Percentiles rank a stretch among this genome's conserved stretches.
Conservation (phyloP, 2,797 vertebrate genomes). For the Triplophysa yarkandensis region DNA sequence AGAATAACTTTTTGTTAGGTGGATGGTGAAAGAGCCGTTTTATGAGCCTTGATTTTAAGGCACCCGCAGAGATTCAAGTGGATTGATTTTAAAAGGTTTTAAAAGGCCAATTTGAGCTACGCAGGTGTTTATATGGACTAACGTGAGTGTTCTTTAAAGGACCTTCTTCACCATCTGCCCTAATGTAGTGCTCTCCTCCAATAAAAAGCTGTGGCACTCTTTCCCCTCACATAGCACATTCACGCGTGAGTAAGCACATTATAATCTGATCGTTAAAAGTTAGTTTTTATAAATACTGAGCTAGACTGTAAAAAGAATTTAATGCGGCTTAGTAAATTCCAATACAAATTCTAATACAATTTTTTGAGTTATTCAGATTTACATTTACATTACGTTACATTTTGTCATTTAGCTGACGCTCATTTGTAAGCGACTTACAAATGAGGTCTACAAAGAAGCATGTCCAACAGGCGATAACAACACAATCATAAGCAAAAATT, state of each 20-base stretch:
- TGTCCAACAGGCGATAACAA: too few species aligned
- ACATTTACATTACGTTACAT: too few species aligned
- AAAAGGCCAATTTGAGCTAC: slow-evolving; percentile 23
- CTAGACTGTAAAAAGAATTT: too few species aligned
- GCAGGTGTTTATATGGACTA: slow-evolving; percentile 41
- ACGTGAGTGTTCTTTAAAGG: slow-evolving; percentile 53
- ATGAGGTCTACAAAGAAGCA: too few species aligned
- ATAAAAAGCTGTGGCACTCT: slow-evolving; percentile 25
- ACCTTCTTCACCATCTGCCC: slow-evolving; percentile 36
- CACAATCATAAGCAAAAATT: too few species aligned
- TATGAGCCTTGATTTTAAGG: slow-evolving; percentile 6
- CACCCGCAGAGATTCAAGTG: slow-evolving; percentile 6
- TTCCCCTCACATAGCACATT: slow-evolving; percentile 8
- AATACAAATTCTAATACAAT: too few species aligned
- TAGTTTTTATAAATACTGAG: slow-evolving; percentile 11
- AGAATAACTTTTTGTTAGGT: neutral
- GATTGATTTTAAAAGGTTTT: slow-evolving; percentile 40
- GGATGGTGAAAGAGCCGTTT: neutral
- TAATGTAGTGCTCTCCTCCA: slow-evolving; percentile 58
- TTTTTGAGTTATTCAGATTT: too few species aligned
- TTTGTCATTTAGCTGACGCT: too few species aligned
- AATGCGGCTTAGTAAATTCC: too few species aligned
- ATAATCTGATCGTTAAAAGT: neutral
- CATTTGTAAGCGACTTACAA: too few species aligned
- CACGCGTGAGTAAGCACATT: neutral